A percentile compares a stretch with the other conserved stretches of the same genome.
These are phyloP conservation scores for Guaruba guarouba DNA, from an alignment of 2,113 vertebrate species.

Conservation along the genomic window DNA sequence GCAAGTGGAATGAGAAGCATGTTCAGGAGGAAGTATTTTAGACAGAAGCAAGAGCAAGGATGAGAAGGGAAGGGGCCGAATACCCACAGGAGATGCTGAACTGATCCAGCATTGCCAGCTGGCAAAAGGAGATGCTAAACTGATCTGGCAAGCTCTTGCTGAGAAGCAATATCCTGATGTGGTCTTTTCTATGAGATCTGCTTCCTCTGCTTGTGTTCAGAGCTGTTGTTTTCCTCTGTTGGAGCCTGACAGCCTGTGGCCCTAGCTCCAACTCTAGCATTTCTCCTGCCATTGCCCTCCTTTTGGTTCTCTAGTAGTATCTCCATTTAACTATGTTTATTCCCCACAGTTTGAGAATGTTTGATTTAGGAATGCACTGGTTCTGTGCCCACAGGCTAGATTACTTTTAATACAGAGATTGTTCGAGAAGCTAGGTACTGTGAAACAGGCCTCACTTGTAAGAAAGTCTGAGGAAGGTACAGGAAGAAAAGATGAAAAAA, in stretches of 20 bases:
- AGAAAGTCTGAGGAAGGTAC: neutral
- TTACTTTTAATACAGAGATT: neutral
- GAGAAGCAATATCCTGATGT: neutral
- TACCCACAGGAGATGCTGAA: neutral
- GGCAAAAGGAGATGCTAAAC: neutral
- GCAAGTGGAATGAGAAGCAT: neutral
- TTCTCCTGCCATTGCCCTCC: neutral
- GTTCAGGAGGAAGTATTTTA: neutral
- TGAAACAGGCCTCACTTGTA: neutral
- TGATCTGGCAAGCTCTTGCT: neutral
- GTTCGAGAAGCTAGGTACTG: neutral
- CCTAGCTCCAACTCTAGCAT: neutral
- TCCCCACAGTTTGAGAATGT: neutral
- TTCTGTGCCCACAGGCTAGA: neutral
- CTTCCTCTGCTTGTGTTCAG: neutral
- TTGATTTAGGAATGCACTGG: neutral
- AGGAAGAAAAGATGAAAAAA: neutral
- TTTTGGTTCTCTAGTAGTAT: neutral
- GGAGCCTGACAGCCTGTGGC: neutral
- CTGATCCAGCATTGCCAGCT: neutral
- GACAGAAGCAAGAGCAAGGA: neutral
- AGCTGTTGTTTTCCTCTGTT: neutral
- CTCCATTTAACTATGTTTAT: neutral
- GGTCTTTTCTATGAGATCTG: neutral
- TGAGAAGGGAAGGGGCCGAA: neutral